Base-by-base conservation (phyloP, 2,888 invertebrate genomes). In the Chydorus sphaericus region DNA sequence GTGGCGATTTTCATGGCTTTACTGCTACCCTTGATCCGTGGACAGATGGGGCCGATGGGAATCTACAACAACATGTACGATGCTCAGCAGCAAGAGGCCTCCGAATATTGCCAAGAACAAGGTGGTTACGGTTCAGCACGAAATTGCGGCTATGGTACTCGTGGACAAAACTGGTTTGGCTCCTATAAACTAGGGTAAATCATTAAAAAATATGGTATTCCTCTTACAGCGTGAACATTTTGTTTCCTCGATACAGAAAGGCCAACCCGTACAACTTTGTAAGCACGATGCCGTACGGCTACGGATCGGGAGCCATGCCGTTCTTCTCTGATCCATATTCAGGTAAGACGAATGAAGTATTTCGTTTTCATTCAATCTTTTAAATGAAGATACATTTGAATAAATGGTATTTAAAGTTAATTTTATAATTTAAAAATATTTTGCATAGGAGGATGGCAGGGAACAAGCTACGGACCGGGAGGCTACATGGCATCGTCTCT, bases 391-490 rank as follows among this genome's bases (percentile, higher is more conserved):
- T n/a, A n/a, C n/a, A n/a, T n/a, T n/a, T n/a, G n/a, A n/a, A n/a
- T n/a, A n/a, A n/a, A n/a, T n/a, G n/a, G n/a, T n/a, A n/a, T n/a
- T n/a, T n/a, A n/a, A n/a, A n/a, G n/a, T n/a, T n/a, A n/a, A n/a
- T n/a, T n/a, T n/a, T n/a, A n/a, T n/a, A n/a, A n/a, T n/a, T n/a
- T n/a, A n/a, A n/a, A n/a, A n/a, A n/a, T n/a, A n/a, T n/a, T n/a
- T n/a, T n/a, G n/a, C n/a, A n/a, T n/a, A n/a, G n/a, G n/a, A n/a
- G 44, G 44, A 44, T 44, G 44, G 44, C 44, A 23, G 14, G 44
- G 44, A 2, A 44, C 44, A 3, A 26, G 26, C 14, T 44, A 44
- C 18, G 44, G 26, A 6, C 44, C 26, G 18, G 44, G 44, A 8
- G 44, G 44, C 18, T 44, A 44, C 44, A 4, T 44, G 4, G 44